These are phyloP conservation scores for Grantiella picta DNA, from an alignment of 2,113 vertebrate species.

Conservation along the genomic window DNA sequence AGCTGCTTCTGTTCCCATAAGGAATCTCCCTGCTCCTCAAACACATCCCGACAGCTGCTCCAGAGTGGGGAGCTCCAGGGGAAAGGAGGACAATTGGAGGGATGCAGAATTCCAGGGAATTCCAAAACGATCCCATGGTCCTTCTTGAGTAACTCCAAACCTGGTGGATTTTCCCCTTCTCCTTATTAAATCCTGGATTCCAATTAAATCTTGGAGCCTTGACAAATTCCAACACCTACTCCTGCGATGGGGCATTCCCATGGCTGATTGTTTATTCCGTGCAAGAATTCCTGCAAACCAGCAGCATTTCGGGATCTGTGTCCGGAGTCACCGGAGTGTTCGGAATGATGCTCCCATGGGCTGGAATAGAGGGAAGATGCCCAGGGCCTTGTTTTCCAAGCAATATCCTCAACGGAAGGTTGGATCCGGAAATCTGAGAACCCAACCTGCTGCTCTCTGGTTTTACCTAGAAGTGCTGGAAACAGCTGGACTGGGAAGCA, in stretches of 20 bases:
- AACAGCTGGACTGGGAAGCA: background rate
- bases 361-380: background rate
- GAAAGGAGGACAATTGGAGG: background rate
- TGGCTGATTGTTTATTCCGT: background rate
- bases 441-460: accelerated
- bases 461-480: background rate
- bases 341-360: accelerated
- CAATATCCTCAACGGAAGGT: background rate
- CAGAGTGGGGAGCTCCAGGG: background rate
- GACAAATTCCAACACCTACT: background rate
- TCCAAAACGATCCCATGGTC: background rate
- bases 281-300: background rate
- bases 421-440: background rate
- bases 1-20: accelerated
- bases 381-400: background rate
- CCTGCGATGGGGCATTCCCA: background rate
- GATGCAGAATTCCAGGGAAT: background rate
- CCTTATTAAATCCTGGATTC: background rate
- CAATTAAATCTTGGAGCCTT: background rate
- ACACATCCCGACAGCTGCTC: accelerated
- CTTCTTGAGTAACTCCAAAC: background rate
- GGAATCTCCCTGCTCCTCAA: background rate
- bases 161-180: background rate
- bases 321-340: accelerated
- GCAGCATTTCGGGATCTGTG: background rate